These are phyloP conservation scores for Microcebus lehilahytsara DNA, from an alignment of 2,113 vertebrate genomes.

Conservation along the genomic window DNA sequence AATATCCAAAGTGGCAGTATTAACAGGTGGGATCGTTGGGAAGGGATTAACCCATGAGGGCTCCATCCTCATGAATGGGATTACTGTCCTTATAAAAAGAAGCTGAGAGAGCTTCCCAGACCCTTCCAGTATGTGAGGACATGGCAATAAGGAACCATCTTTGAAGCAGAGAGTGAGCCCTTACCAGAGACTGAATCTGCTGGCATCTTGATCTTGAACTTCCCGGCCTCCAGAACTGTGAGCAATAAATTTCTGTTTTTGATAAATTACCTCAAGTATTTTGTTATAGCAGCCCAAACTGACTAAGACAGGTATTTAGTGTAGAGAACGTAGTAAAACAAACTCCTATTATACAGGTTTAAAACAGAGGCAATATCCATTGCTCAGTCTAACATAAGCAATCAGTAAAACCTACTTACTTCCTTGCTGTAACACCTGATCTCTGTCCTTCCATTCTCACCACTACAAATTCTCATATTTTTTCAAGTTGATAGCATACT, in stretches of 20 bases:
- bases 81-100: neutral
- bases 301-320: neutral
- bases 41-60: neutral
- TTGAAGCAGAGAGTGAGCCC: neutral
- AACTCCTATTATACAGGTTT: neutral
- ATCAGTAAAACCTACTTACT: neutral
- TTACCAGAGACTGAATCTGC: neutral
- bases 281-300: neutral
- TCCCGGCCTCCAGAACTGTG: neutral
- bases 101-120: neutral
- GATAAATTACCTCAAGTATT: neutral
- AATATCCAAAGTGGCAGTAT: neutral
- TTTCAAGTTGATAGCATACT: neutral
- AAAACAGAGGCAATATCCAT: neutral
- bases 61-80: neutral
- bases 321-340: neutral
- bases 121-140: neutral
- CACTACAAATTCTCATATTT: neutral
- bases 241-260: neutral
- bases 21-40: neutral
- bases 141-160: neutral
- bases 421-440: constrained; percentile 13
- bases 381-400: neutral
- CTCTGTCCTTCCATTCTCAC: neutral
- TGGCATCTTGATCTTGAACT: neutral